phyloP scores from a whole-genome alignment of 2,888 invertebrate species.

The Diabrotica balteata region DNA sequence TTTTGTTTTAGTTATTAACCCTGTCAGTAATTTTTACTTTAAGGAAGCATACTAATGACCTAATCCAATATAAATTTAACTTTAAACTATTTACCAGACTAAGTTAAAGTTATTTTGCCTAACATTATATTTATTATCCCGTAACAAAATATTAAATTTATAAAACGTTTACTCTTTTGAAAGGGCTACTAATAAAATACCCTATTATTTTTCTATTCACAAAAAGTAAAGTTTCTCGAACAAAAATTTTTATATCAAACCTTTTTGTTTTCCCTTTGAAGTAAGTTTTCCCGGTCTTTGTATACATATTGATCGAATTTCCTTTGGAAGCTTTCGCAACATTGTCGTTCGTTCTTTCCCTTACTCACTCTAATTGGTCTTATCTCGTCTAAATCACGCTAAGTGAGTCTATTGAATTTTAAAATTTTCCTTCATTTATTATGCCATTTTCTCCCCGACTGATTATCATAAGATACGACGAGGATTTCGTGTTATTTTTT shows the following conservation, averaged over 20 bases:
- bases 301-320: slow-evolving; percentile 3
- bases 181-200: too few species aligned
- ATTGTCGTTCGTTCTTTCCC: slow-evolving; percentile 26
- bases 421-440: slow-evolving; percentile 35
- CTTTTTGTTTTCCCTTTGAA: background rate
- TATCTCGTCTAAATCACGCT: slow-evolving; percentile 32
- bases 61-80: too few species aligned
- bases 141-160: too few species aligned
- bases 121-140: too few species aligned
- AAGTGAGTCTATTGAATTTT: slow-evolving; percentile 37
- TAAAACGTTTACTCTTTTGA: too few species aligned
- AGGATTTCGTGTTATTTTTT: slow-evolving; percentile 19
- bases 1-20: too few species aligned
- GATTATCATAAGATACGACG: slow-evolving; percentile 33
- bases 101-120: too few species aligned
- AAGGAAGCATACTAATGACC: too few species aligned
- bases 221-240: too few species aligned
- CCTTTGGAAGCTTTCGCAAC: slow-evolving; percentile 18
- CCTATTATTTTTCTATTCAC: too few species aligned
- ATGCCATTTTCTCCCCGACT: slow-evolving; percentile 30
- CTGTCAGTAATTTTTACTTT: too few species aligned
- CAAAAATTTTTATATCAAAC: background rate
- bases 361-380: slow-evolving; percentile 33
- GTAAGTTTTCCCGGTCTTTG: background rate
- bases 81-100: too few species aligned